phyloP scores from a whole-genome alignment of 2,797 vertebrate species.

The Gouania willdenowi region DNA sequence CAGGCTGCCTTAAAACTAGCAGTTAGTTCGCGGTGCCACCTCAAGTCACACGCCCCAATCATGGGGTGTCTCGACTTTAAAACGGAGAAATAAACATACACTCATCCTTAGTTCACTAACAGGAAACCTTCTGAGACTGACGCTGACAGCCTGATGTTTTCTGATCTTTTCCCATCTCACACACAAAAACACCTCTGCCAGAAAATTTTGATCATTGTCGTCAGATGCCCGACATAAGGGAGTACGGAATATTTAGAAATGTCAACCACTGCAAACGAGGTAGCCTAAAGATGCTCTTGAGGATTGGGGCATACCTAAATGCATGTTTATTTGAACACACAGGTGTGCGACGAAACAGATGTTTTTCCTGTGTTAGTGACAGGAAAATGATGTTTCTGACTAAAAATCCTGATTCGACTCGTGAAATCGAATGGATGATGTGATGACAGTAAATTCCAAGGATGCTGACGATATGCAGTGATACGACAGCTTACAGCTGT shows the following conservation, averaged over 20 bases:
- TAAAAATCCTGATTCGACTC: slow-evolving; percentile 55
- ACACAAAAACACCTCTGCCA: slow-evolving; percentile 42
- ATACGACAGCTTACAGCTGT: slow-evolving; percentile 69
- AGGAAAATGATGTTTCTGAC: slow-evolving; percentile 58
- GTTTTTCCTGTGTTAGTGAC: slow-evolving; percentile 57
- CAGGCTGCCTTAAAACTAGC: slow-evolving; percentile 31
- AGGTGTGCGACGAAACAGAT: slow-evolving; percentile 47
- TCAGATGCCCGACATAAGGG: slow-evolving; percentile 64
- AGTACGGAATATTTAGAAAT: slow-evolving; percentile 49
- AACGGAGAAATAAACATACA: slow-evolving; percentile 17
- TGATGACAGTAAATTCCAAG: slow-evolving; percentile 63
- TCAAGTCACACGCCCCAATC: slow-evolving; percentile 27
- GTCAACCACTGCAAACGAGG: slow-evolving; percentile 48
- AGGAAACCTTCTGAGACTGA: slow-evolving; percentile 66
- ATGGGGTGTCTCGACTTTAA: slow-evolving; percentile 3
- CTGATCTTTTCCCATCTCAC: slow-evolving; percentile 30
- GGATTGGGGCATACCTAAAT: slow-evolving; percentile 55
- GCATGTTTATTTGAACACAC: slow-evolving; percentile 51
- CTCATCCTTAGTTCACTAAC: slow-evolving; percentile 43
- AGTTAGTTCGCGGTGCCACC: slow-evolving; percentile 29
- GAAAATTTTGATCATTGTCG: slow-evolving; percentile 70
- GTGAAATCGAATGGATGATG: slow-evolving; percentile 49
- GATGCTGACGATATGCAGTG: slow-evolving; percentile 50
- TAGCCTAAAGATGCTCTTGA: slow-evolving; percentile 57
- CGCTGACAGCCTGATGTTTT: slow-evolving; percentile 61